Evolutionary conservation across 2,888 invertebrate genomes (phyloP).

Genomic region (Phyllotreta cruciferae): DNA sequence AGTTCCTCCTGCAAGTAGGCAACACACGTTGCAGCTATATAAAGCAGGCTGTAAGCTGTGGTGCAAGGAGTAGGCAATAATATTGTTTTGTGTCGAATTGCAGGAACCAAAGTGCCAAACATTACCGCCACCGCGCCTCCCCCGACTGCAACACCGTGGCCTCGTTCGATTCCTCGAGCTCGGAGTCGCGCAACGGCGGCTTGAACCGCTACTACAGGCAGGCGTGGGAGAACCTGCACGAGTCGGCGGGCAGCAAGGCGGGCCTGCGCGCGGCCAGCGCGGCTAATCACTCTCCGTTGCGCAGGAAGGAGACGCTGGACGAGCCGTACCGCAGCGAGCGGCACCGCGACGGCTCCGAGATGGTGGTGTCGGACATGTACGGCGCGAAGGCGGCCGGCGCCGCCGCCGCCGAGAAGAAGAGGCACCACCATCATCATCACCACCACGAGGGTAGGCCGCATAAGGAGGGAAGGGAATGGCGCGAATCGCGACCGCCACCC

Average conservation of each 20-base stretch:
- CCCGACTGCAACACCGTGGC: constrained; percentile 92
- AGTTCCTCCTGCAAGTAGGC: too few species aligned
- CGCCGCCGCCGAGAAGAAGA: constrained; percentile 65
- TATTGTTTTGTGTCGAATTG: constrained; percentile 29
- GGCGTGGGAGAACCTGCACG: constrained; percentile 93
- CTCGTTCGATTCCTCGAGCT: constrained; percentile 86
- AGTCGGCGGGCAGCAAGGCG: constrained; percentile 66
- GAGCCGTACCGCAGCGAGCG: constrained; percentile 64
- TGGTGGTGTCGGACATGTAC: constrained; percentile 71
- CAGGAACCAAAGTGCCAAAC: constrained; percentile 84
- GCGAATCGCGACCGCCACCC: constrained; percentile 62
- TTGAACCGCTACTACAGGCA: constrained; percentile 88
- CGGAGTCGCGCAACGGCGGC: constrained; percentile 78
- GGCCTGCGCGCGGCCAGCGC: constrained; percentile 57
- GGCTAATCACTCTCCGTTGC: constrained; percentile 65
- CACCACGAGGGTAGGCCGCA: constrained; percentile 70
- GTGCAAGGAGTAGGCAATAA: not conserved
- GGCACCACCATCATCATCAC: constrained; percentile 79
- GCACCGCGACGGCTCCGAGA: constrained; percentile 74
- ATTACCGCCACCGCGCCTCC: constrained; percentile 86
- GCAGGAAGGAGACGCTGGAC: constrained; percentile 76
- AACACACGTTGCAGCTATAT: too few species aligned
- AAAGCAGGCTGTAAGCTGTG: too few species aligned
- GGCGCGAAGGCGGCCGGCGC: constrained; percentile 55
- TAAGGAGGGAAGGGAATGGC: constrained; percentile 66